Conservation (phyloP, 2,113 vertebrate species). For the Alligator sinensis region DNA sequence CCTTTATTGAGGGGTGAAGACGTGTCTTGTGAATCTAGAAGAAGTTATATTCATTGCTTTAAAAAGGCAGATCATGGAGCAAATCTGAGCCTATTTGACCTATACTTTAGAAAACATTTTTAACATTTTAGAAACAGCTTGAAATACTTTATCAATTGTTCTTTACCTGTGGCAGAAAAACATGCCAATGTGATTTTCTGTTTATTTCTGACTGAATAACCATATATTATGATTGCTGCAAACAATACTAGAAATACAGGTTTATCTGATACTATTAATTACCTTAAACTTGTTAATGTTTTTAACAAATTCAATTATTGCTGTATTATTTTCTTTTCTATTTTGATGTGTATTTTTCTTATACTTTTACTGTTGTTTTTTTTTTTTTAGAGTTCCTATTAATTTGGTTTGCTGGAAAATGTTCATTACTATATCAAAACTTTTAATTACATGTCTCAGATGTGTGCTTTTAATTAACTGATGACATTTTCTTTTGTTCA, state of each 20-base stretch:
- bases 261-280: not conserved
- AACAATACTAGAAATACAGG: not conserved
- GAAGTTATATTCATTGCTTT: not conserved
- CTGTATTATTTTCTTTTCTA: not conserved
- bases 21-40: not conserved
- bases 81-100: not conserved
- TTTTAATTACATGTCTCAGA: slow-evolving; percentile 80
- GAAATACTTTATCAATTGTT: not conserved
- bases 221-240: not conserved
- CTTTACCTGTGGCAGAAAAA: not conserved
- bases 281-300: not conserved
- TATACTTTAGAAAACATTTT: not conserved
- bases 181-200: not conserved
- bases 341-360: not conserved
- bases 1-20: not conserved
- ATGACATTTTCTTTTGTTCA: slow-evolving; percentile 80
- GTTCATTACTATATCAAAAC: slow-evolving; percentile 66
- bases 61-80: not conserved
- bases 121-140: not conserved
- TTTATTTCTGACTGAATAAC: not conserved
- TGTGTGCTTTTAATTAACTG: slow-evolving; percentile 81
- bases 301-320: not conserved
- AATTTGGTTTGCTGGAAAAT: slow-evolving; percentile 61
- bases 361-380: slow-evolving; percentile 13
- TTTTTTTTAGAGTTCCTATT: slow-evolving; percentile 46